Evolutionary conservation across 2,797 vertebrate genomes (phyloP).

Genomic region (Micropoecilia bifurca): DNA sequence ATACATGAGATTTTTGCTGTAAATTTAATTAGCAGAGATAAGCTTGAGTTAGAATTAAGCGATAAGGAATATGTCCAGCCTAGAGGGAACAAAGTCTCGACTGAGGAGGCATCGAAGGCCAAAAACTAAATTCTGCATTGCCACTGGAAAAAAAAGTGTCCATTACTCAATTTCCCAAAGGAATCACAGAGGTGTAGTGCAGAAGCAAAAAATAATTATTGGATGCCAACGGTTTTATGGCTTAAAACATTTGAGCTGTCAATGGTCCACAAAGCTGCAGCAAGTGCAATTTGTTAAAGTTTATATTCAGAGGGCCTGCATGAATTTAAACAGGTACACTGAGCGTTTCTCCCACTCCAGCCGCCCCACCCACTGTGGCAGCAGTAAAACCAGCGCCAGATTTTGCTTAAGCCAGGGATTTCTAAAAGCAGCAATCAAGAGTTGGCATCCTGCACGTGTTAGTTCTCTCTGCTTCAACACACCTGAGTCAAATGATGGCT

Average conservation of each 20-base stretch:
- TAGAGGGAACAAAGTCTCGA: constrained; percentile 35
- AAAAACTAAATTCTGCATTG: background rate
- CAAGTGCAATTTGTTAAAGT: background rate
- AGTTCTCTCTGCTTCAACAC: too few relatives aligned
- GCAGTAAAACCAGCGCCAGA: background rate
- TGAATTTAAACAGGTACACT: background rate
- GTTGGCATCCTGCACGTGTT: too few relatives aligned
- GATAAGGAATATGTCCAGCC: constrained; percentile 12
- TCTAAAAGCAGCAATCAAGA: too few relatives aligned
- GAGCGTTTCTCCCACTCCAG: background rate
- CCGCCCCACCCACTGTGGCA: too few relatives aligned
- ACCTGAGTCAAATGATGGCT: too few relatives aligned
- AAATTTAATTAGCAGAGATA: constrained; percentile 7
- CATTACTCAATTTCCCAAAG: constrained; percentile 8
- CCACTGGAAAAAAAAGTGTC: background rate
- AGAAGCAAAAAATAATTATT: background rate
- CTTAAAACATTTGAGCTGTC: background rate
- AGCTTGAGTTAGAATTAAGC: constrained; percentile 10
- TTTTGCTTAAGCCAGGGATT: background rate
- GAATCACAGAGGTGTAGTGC: background rate
- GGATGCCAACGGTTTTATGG: background rate
- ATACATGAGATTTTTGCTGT: background rate
- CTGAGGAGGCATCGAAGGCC: background rate
- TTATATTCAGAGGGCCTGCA: background rate
- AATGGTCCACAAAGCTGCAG: background rate